A percentile compares a stretch with the other conserved stretches of the same genome.
These are phyloP conservation scores for Acanthosepion pharaonis DNA, from an alignment of 2,888 invertebrate species.

Conservation along the genomic window DNA sequence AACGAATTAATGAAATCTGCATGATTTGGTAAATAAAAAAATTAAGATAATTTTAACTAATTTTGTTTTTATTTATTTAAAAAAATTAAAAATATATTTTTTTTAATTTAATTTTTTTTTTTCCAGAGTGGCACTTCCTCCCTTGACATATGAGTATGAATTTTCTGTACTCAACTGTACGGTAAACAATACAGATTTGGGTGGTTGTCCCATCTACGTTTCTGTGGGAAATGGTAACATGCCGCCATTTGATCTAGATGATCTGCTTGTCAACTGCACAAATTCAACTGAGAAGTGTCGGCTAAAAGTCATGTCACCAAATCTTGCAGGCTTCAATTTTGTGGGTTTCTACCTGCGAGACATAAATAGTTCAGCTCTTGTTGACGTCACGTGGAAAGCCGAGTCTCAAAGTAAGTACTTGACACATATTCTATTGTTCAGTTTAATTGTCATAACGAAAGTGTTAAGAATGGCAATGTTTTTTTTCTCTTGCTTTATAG, in stretches of 20 bases:
- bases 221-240: constrained; percentile 52
- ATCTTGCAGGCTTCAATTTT: constrained; percentile 36
- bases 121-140: constrained; percentile 54
- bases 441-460: too few species aligned
- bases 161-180: constrained; percentile 54
- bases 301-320: constrained; percentile 49
- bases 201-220: constrained; percentile 55
- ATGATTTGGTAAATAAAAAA: too few species aligned
- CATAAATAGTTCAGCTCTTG: constrained; percentile 34
- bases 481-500: too few species aligned
- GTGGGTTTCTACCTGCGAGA: constrained; percentile 39
- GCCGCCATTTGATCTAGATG: constrained; percentile 48
- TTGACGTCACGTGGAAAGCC: not conserved
- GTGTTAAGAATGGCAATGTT: too few species aligned
- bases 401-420: not conserved
- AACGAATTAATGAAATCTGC: too few species aligned
- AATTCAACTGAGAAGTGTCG: constrained; percentile 47
- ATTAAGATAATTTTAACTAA: not conserved
- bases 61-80: not conserved
- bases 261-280: constrained; percentile 51
- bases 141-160: constrained; percentile 52
- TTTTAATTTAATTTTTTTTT: not conserved
- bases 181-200: constrained; percentile 48
- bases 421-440: not conserved
- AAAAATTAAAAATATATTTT: too few species aligned